These are phyloP conservation scores for Silvanus unidentatus DNA, from an alignment of 2,888 invertebrate species.

Conservation along the genomic window DNA sequence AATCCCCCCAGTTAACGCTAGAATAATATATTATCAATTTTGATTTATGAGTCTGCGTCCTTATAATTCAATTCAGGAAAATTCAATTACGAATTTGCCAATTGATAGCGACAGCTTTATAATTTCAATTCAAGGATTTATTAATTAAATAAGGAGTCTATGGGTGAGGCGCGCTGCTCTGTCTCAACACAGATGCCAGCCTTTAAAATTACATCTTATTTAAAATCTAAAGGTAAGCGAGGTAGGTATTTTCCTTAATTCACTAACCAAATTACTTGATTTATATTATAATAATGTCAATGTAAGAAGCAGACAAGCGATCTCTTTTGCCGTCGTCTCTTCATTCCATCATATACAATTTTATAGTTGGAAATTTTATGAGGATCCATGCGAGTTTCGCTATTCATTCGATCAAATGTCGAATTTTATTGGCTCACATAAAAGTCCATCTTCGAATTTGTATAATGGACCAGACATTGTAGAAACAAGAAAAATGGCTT, in stretches of 20 bases:
- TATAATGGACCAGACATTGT: constrained; percentile 12
- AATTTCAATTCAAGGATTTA: constrained; percentile 3
- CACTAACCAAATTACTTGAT: too few species aligned
- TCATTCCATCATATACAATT: constrained; percentile 8
- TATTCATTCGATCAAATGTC: constrained; percentile 13
- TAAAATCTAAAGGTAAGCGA: too few species aligned
- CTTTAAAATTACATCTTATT: too few species aligned
- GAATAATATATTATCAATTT: constrained; percentile 6
- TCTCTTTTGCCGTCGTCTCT: too few species aligned
- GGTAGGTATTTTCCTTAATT: too few species aligned
- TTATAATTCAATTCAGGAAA: constrained; percentile 5
- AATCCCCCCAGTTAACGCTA: constrained; percentile 1
- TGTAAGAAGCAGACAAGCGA: not conserved
- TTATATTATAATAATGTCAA: too few species aligned
- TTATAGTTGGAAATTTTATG: constrained; percentile 10
- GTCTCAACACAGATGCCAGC: too few species aligned
- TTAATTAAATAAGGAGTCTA: constrained; percentile 4
- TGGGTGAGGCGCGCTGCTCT: too few species aligned
- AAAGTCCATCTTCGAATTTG: constrained; percentile 11
- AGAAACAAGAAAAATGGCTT: constrained; percentile 1
- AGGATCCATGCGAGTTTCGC: constrained; percentile 7
- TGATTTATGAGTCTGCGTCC: constrained; percentile 6
- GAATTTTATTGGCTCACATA: constrained; percentile 13
- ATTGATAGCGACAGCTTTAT: constrained; percentile 6
- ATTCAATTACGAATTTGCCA: constrained; percentile 6